These are phyloP conservation scores for Mormyrus iriodes DNA, from an alignment of 2,113 vertebrate species.

Conservation along the genomic window DNA sequence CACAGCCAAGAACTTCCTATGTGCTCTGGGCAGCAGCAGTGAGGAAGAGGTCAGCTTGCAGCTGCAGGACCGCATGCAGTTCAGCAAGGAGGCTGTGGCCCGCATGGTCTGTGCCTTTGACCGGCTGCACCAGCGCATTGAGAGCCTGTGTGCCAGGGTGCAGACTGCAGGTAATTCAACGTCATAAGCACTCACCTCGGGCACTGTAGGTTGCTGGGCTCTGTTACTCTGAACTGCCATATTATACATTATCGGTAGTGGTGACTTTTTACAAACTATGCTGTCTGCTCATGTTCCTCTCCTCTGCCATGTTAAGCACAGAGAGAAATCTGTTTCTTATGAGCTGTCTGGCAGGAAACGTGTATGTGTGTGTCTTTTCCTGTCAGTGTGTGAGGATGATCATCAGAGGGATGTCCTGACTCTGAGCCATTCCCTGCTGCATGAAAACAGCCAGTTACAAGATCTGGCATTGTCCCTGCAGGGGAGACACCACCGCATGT, in stretches of 20 bases:
- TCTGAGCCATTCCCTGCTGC: slow-evolving; percentile 62
- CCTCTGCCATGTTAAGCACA: neutral
- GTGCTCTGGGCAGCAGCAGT: slow-evolving; percentile 73
- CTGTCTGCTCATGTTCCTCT: neutral
- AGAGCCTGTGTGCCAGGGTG: slow-evolving; percentile 68
- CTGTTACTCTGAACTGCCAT: neutral
- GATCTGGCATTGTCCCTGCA: slow-evolving; percentile 79
- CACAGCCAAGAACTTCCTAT: slow-evolving; percentile 71
- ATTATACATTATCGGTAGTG: neutral
- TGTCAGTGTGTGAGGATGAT: slow-evolving; percentile 49
- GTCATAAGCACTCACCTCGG: neutral
- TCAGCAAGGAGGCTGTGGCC: slow-evolving; percentile 77
- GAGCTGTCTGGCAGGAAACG: neutral
- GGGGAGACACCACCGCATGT: slow-evolving; percentile 83
- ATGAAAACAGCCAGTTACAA: slow-evolving; percentile 72
- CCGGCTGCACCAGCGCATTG: slow-evolving; percentile 68
- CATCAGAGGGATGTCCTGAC: slow-evolving; percentile 45
- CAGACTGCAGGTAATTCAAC: slow-evolving; percentile 63
- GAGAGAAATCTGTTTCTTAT: neutral
- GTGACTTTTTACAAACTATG: neutral
- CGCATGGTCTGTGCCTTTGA: slow-evolving; percentile 75
- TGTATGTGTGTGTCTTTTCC: neutral
- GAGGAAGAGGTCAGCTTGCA: slow-evolving; percentile 78
- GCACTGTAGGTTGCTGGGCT: neutral
- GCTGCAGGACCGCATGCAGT: slow-evolving; percentile 80